Conservation (phyloP, 1,140 invertebrate genomes). For the Lepidurus couesii region DNA sequence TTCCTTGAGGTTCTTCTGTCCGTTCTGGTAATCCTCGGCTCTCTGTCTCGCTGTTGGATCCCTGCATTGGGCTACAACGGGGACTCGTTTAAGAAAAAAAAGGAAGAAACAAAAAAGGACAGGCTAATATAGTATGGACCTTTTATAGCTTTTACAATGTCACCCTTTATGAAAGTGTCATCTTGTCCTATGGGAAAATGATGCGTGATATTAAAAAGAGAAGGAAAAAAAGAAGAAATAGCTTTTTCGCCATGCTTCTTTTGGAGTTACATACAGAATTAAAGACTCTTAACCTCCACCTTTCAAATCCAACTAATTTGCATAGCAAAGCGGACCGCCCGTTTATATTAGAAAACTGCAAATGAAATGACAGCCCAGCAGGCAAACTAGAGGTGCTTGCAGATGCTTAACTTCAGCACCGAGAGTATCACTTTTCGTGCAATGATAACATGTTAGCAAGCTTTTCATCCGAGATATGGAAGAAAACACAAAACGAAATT, state of each 20-base stretch:
- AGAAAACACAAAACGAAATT: not conserved
- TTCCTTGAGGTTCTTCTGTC: not conserved
- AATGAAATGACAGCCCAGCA: conserved; percentile 21
- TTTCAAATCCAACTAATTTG: not conserved
- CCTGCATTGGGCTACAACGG: not conserved
- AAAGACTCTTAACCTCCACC: conserved; percentile 7
- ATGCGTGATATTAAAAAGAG: not conserved
- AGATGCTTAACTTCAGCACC: conserved; percentile 8
- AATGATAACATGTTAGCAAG: conserved; percentile 1
- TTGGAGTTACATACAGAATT: not conserved
- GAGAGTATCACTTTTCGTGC: not conserved
- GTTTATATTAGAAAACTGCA: not conserved
- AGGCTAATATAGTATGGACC: not conserved
- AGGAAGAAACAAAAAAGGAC: not conserved
- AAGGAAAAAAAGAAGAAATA: not conserved
- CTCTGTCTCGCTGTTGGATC: not conserved
- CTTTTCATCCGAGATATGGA: not conserved
- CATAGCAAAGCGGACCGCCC: conserved; percentile 10
- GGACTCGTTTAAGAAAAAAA: not conserved
- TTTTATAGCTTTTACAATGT: not conserved
- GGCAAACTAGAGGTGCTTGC: not conserved
- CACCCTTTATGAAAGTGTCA: conserved; percentile 4
- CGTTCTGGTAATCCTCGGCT: not conserved
- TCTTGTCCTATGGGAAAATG: conserved; percentile 2
- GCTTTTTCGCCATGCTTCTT: not conserved